Base-by-base conservation (phyloP, 64 coral and sea anemone species). In the Montipora cactus region DNA sequence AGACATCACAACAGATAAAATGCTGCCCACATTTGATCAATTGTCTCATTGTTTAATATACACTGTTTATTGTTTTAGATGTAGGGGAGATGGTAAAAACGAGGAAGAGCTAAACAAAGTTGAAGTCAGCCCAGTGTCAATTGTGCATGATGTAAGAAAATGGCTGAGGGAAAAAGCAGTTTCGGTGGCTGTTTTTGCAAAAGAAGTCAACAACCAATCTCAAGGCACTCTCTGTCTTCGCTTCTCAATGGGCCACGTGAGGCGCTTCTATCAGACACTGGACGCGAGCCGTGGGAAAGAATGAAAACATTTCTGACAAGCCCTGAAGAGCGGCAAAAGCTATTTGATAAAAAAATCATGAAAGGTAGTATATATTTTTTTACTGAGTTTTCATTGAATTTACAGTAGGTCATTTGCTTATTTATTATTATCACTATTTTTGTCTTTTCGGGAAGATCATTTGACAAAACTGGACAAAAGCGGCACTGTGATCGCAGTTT, bases 251-350 rank as follows among this genome's bases (percentile, higher is more conserved):
- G 44, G 2, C 53, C 87, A 8, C 87, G 53, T 1, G n/a, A 28
- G 3, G 44, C 37, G 5, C 18, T 77, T 15, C 87, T 74, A 11
- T 18, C 59, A 45, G 53, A 74, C 51, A 73, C 53, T 77, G 74
- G 87, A 61, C 8, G 51, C 11, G 87, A 89, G 87, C 73, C 87
- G 2, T 78, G 73, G 74, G 3, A 89, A 8, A 15, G 13, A 4
- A 78, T 78, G 74, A 89, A 89, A 12, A 64, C 14, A 45, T 89
- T 89, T 80, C n/a, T 80, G 78, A 12, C 52, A 59, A 80, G 50
- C n/a, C 51, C 49, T 12, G 51, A 80, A 59, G 78, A 80, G 6
- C 18, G n/a, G 51, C 18, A 55, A 57, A 58, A 80, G 51, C 78
- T 80, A 22, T 22, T 25, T 10, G 78, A 59, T 57, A 55, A 57